Evolutionary conservation across 2,888 invertebrate species (phyloP).

Genomic region (Ametastegia equiseti): DNA sequence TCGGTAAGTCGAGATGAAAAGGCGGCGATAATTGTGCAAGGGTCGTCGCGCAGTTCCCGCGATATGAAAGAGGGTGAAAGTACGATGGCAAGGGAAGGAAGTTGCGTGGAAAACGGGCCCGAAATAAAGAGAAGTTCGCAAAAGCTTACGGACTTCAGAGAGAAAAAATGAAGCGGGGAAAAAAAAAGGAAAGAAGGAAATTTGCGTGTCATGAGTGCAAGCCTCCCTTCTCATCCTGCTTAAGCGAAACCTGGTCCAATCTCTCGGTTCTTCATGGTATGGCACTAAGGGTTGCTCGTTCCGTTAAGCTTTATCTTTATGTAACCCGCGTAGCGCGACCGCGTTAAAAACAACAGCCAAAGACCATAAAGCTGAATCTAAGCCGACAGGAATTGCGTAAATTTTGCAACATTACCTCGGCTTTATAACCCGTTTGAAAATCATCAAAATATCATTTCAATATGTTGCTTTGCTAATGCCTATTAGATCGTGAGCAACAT

Average conservation of each 20-base stretch:
- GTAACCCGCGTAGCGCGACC: slow-evolving; percentile 7
- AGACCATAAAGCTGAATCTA: not conserved
- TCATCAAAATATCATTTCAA: not conserved
- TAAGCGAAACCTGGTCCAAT: slow-evolving; percentile 19
- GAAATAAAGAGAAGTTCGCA: not conserved
- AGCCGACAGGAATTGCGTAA: not conserved
- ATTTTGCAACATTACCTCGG: not conserved
- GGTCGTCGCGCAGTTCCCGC: not conserved
- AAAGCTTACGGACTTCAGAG: not conserved
- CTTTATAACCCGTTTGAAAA: not conserved
- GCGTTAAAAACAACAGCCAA: not conserved
- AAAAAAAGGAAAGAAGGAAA: not conserved
- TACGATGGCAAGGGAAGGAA: not conserved
- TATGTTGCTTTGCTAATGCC: too few relatives aligned
- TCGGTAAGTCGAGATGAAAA: not conserved
- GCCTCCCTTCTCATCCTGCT: not conserved
- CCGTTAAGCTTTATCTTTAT: slow-evolving; percentile 21
- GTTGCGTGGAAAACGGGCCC: slow-evolving; percentile 9
- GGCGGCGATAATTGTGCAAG: not conserved
- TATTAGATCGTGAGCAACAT: too few relatives aligned
- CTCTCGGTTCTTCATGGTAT: slow-evolving; percentile 13
- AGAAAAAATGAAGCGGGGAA: not conserved
- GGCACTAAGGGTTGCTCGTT: slow-evolving; percentile 29
- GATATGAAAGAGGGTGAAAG: not conserved
- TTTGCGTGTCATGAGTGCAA: slow-evolving; percentile 7